Percentiles rank a stretch among this genome's conserved stretches.
Evolutionary conservation across 2,797 vertebrate species (phyloP).

Genomic region (Garrulus glandarius): DNA sequence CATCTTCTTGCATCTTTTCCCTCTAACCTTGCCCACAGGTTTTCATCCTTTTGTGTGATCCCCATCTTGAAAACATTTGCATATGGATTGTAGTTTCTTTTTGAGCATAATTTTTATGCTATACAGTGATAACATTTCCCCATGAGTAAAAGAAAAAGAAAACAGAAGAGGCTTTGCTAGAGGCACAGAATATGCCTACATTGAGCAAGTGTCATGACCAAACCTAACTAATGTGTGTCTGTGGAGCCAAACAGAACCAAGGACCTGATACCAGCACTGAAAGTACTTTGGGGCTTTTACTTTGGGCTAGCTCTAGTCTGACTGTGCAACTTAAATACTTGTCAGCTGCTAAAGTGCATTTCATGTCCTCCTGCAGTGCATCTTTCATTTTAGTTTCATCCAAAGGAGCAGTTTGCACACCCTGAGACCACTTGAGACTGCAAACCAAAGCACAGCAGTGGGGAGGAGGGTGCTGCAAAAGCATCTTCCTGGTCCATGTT

Average conservation of each 20-base stretch:
- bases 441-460: neutral
- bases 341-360: neutral
- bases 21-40: neutral
- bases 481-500: neutral
- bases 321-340: neutral
- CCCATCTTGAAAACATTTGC: neutral
- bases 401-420: neutral
- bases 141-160: neutral
- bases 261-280: neutral
- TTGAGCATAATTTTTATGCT: neutral
- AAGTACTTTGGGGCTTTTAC: neutral
- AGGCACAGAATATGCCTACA: neutral
- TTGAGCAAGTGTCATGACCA: neutral
- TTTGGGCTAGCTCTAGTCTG: neutral
- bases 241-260: neutral
- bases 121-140: neutral
- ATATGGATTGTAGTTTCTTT: neutral
- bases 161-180: neutral
- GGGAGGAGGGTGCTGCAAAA: neutral
- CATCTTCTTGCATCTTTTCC: neutral
- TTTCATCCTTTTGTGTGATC: neutral
- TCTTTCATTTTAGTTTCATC: neutral
- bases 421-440: accelerated
- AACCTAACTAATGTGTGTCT: neutral
- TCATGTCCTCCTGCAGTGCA: neutral